These are phyloP conservation scores for Nipponia nippon DNA, from an alignment of 2,113 vertebrate species.

Conservation along the genomic window DNA sequence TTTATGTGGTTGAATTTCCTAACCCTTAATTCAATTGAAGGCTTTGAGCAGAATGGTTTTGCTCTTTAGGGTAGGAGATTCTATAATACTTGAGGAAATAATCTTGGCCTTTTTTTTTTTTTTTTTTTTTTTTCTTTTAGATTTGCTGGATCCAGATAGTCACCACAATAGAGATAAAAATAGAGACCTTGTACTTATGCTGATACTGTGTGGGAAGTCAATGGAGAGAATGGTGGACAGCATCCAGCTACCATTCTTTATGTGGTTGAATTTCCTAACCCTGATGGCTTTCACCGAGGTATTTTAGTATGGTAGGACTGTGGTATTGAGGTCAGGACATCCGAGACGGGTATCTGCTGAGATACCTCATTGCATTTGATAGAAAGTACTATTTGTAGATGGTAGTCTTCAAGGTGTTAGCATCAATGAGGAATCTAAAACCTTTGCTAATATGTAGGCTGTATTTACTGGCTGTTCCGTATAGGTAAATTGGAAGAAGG, in stretches of 20 bases:
- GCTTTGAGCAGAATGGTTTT: too few species aligned
- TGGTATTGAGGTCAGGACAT: background rate
- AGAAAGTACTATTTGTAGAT: background rate
- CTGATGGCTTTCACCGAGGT: background rate
- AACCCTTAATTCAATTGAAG: too few species aligned
- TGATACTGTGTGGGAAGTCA: background rate
- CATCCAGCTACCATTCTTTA: background rate
- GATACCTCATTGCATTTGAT: background rate
- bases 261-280: background rate
- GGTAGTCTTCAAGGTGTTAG: background rate
- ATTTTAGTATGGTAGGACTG: background rate
- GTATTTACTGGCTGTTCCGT: fast-evolving
- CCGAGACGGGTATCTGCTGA: background rate
- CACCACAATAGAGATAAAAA: background rate
- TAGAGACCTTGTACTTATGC: background rate
- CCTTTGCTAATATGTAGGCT: background rate
- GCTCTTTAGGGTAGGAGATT: too few species aligned
- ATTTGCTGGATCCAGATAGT: background rate
- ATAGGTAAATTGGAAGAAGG: background rate
- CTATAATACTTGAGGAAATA: too few species aligned
- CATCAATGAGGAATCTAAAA: background rate
- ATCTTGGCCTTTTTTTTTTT: too few species aligned
- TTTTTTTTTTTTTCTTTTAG: background rate
- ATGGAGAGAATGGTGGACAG: background rate
- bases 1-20: background rate